These are phyloP conservation scores for Limanda limanda DNA, from an alignment of 2,113 vertebrate genomes.

Conservation along the genomic window DNA sequence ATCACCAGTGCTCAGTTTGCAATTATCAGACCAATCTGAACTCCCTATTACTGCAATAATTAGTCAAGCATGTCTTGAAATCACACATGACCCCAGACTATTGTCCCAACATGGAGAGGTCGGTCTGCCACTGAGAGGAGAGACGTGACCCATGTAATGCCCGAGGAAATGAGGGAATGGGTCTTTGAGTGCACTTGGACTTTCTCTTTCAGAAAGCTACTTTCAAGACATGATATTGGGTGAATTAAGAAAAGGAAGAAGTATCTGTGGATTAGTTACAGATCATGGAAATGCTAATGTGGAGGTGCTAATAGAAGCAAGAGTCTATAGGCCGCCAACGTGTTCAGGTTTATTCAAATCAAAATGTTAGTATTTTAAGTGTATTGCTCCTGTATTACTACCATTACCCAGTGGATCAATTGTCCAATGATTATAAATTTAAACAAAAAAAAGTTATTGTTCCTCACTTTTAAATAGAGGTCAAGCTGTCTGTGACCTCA, in stretches of 20 bases:
- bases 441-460: too few relatives aligned
- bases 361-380: too few relatives aligned
- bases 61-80: conserved; percentile 69
- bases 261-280: too few relatives aligned
- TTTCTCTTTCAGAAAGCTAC: neutral
- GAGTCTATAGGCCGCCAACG: too few relatives aligned
- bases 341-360: neutral
- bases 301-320: too few relatives aligned
- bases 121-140: conserved; percentile 32
- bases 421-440: too few relatives aligned
- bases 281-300: too few relatives aligned
- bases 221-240: conserved; percentile 20
- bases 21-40: conserved; percentile 66
- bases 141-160: conserved; percentile 47
- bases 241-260: conserved; percentile 1
- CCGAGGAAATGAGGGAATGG: conserved; percentile 23
- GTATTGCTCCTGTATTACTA: too few relatives aligned
- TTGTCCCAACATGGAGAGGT: conserved; percentile 49
- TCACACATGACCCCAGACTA: conserved; percentile 64
- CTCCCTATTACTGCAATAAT: conserved; percentile 81
- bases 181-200: conserved; percentile 7
- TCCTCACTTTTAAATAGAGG: too few relatives aligned
- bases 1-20: conserved; percentile 39
- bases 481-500: too few relatives aligned
- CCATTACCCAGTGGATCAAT: too few relatives aligned